Evolutionary conservation across 1,140 invertebrate genomes (phyloP).

Genomic region (Prorops nasuta): DNA sequence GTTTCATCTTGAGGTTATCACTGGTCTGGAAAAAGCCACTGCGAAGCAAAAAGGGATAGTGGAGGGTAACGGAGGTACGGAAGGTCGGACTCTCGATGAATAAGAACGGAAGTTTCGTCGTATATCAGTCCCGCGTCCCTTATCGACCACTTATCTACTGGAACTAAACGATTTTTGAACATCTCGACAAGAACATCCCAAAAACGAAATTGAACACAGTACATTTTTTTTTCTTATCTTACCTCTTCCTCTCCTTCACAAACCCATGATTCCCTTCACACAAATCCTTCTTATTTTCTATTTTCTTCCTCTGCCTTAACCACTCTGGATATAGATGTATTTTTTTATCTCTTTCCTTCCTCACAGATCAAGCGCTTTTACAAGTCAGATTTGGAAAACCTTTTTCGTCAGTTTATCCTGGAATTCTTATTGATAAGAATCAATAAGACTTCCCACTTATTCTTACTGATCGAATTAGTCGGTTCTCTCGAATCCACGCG

Average conservation of each 20-base stretch:
- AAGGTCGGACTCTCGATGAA: background rate
- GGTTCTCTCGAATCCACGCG: too few species aligned
- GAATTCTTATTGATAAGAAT: too few species aligned
- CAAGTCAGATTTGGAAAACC: too few species aligned
- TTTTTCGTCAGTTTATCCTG: too few species aligned
- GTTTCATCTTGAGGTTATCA: background rate
- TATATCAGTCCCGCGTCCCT: slow-evolving; percentile 20
- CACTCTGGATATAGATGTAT: background rate
- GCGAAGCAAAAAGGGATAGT: background rate
- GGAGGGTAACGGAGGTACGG: too few species aligned
- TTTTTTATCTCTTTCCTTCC: too few species aligned
- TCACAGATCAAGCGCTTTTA: too few species aligned
- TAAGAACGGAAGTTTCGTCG: slow-evolving; percentile 20
- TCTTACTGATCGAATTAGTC: too few species aligned
- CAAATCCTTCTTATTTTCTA: background rate
- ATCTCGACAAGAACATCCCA: slow-evolving; percentile 21
- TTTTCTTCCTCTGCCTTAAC: background rate
- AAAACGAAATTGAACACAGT: slow-evolving; percentile 23
- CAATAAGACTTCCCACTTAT: too few species aligned
- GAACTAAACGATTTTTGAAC: slow-evolving; percentile 39
- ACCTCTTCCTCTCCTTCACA: slow-evolving; percentile 16
- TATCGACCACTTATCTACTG: slow-evolving; percentile 21
- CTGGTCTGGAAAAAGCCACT: background rate
- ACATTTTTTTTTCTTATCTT: slow-evolving; percentile 18
- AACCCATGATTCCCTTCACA: background rate